Evolutionary conservation across 92 coral and sea anemone species (phyloP), one percentile per base, ranked within the genome.

Genomic region (Metridium senile): DNA sequence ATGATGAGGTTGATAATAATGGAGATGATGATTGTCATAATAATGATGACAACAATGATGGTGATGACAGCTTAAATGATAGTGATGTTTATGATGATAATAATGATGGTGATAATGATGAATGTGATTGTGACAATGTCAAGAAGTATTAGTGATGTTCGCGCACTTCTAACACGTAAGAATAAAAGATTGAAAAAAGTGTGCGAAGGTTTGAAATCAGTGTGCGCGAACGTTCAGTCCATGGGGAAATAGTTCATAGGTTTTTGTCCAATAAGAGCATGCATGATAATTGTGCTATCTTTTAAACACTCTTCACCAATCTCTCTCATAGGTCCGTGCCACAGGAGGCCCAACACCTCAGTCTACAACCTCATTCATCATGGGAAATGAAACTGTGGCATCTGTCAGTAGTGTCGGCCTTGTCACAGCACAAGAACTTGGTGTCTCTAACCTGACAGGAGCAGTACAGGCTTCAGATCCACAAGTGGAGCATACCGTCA

Each of bases 291-390:
- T 16, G 61, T 54, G 61, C 9, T 54, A 21, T 13, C 49, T 4
- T 39, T 39, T 39, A 4, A 21, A 54, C 59, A 10, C 4, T 54
- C n/a, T 13, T 13, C 2, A 54, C 66, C 66, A 59, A 22, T 59
- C 66, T 59, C 66, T 59, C 66, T 59, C 66, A 2, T 79, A 95
- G 93, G 89, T 95, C 6, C 92, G 97, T 29, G 93, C 97, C 65
- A 85, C 95, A 33, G 99, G 99, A 33, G 99, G 99, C 63, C 99
- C 99, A 46, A 92, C 92, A 58, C 99, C 99, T 20, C 99, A 95
- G 81, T 86, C 93, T 0, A 86, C 99, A 58, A 95, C 99, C 26
- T 72, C 92, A 26, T 95, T 95, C 79, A 63, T 31, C 53, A 82
- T 95, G 76, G 94, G 86, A 69, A 95, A 95, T 74, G 81, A 70